A percentile compares a stretch with the other conserved stretches of the same genome.
Conservation (phyloP, 1,140 invertebrate species). For the Amphibalanus amphitrite region DNA sequence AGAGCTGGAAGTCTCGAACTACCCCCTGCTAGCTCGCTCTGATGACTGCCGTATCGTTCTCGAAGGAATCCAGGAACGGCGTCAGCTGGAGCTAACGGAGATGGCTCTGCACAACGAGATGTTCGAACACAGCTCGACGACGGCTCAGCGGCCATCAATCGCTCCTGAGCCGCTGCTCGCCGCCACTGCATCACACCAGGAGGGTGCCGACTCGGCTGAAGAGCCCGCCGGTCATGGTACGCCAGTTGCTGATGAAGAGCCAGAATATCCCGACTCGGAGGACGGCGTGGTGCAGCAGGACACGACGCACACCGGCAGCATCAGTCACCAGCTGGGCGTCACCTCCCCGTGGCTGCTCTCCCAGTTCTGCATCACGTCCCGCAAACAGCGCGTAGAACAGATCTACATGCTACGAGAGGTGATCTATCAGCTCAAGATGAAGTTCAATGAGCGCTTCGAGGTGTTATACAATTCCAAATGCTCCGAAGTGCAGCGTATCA, state of each 20-base stretch:
- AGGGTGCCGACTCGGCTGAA: background rate
- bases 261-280: background rate
- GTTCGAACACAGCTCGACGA: background rate
- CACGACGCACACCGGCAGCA: background rate
- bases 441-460: background rate
- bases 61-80: background rate
- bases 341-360: background rate
- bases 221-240: background rate
- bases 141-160: no score
- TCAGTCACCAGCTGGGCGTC: slow-evolving; percentile 1
- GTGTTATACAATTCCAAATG: background rate
- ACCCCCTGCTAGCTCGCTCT: background rate
- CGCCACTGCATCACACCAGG: background rate
- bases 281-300: background rate
- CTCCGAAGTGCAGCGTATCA: background rate
- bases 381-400: background rate
- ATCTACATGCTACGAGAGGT: background rate
- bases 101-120: background rate
- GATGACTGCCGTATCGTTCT: background rate
- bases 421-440: background rate
- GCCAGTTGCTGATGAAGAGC: background rate
- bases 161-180: background rate
- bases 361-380: background rate
- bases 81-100: background rate
- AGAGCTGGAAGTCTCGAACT: background rate